Conservation (phyloP, 1,140 invertebrate genomes). For the Zaprionus nigranus region DNA sequence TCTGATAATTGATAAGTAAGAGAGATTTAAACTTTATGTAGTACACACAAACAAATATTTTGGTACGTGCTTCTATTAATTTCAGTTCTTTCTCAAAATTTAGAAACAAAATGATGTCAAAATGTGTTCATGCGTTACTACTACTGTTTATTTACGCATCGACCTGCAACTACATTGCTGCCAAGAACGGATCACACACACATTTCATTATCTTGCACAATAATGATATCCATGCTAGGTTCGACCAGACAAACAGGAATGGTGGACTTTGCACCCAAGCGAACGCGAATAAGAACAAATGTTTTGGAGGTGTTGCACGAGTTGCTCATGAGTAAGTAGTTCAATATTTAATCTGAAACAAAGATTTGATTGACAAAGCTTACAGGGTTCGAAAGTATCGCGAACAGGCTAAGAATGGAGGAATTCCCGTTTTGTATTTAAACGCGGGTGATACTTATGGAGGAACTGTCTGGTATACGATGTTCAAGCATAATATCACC, state of each 20-base stretch:
- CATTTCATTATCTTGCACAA: constrained; percentile 91
- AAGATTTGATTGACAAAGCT: not conserved
- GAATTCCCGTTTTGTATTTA: constrained; percentile 88
- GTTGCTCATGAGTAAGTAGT: constrained; percentile 87
- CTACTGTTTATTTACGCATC: not conserved
- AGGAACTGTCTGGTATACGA: constrained; percentile 92
- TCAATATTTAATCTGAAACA: not conserved
- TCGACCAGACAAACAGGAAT: constrained; percentile 90
- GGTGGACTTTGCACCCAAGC: constrained; percentile 87
- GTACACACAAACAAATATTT: no score
- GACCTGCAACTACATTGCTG: constrained; percentile 44
- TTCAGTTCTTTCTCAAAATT: not conserved
- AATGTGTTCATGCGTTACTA: not conserved
- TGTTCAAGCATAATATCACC: constrained; percentile 91
- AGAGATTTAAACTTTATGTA: no score
- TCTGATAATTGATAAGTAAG: no score
- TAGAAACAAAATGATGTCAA: not conserved
- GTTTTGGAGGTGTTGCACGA: constrained; percentile 93
- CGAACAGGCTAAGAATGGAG: constrained; percentile 85
- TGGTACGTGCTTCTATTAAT: no score
- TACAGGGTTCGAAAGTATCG: constrained; percentile 86
- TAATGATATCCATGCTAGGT: constrained; percentile 95
- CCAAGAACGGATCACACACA: constrained; percentile 75
- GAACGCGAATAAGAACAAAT: constrained; percentile 86
- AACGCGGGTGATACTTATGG: constrained; percentile 96